Conservation (phyloP, 2,797 vertebrate species). For the Streptopelia turtur region DNA sequence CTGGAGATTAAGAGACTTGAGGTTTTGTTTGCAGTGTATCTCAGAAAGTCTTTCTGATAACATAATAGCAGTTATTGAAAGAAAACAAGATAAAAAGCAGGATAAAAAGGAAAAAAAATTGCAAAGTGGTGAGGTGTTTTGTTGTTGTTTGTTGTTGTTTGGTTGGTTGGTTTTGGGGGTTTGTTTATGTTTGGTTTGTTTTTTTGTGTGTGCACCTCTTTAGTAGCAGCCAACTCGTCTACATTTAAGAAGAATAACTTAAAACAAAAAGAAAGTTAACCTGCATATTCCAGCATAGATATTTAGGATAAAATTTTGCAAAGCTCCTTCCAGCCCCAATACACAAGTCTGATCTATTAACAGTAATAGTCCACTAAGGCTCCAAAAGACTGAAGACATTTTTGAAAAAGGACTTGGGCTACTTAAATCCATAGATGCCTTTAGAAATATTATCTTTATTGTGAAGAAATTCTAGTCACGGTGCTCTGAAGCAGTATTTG, state of each 20-base stretch:
- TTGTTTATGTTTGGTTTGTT: neutral
- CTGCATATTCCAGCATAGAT: neutral
- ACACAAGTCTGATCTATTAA: neutral
- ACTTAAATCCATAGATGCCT: neutral
- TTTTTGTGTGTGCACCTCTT: neutral
- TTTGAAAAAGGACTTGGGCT: neutral
- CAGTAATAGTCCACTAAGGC: neutral
- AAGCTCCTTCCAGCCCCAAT: neutral
- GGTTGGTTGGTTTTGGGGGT: neutral
- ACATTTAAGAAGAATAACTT: neutral
- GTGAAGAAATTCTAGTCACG: neutral
- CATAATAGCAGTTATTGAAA: neutral
- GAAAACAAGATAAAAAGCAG: neutral
- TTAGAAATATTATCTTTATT: neutral
- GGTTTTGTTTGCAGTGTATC: neutral
- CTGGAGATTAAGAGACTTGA: neutral
- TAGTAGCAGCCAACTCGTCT: neutral
- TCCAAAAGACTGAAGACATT: neutral
- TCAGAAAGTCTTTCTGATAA: conserved; percentile 9
- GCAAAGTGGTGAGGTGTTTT: too few species aligned
- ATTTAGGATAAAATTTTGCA: neutral
- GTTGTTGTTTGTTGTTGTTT: neutral
- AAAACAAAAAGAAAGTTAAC: neutral
- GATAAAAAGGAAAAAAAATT: too few species aligned
- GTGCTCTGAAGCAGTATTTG: neutral